Conservation (phyloP, 2,113 vertebrate genomes). For the Thalassoma bifasciatum region DNA sequence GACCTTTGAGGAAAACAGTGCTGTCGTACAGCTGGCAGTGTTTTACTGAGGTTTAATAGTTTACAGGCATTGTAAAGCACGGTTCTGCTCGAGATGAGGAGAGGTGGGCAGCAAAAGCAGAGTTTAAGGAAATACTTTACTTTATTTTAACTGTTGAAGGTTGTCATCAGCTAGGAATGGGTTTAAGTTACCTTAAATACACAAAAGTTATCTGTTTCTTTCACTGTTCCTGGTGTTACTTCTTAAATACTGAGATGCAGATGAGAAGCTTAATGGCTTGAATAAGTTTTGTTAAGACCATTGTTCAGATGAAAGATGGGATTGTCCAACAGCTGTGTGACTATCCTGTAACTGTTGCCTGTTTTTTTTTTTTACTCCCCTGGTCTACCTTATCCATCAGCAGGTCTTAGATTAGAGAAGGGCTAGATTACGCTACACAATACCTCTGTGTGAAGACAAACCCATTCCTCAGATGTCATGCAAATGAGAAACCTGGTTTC, state of each 20-base stretch:
- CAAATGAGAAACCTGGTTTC: neutral
- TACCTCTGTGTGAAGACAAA: constrained; percentile 9
- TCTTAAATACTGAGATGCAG: neutral
- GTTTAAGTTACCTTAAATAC: too few species aligned
- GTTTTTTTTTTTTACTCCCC: constrained; percentile 12
- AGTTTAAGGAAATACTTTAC: neutral
- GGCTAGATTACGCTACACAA: constrained; percentile 23
- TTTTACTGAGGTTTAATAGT: constrained; percentile 29
- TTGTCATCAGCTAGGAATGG: neutral
- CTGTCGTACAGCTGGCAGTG: constrained; percentile 29
- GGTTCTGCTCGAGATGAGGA: neutral
- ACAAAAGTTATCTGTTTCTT: too few species aligned
- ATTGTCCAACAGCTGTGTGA: neutral
- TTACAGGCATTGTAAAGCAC: constrained; percentile 22
- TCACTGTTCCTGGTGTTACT: neutral
- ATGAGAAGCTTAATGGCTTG: neutral
- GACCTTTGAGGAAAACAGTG: constrained; percentile 28
- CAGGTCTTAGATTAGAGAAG: constrained; percentile 24
- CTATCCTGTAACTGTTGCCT: constrained; percentile 2
- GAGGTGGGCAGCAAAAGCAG: neutral
- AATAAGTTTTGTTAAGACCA: neutral
- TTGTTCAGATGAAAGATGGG: neutral
- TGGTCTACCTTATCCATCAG: constrained; percentile 11
- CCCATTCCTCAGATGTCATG: neutral
- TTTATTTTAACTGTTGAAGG: neutral